phyloP scores from a whole-genome alignment of 2,797 vertebrate genomes.

The Eptatretus atami region DNA sequence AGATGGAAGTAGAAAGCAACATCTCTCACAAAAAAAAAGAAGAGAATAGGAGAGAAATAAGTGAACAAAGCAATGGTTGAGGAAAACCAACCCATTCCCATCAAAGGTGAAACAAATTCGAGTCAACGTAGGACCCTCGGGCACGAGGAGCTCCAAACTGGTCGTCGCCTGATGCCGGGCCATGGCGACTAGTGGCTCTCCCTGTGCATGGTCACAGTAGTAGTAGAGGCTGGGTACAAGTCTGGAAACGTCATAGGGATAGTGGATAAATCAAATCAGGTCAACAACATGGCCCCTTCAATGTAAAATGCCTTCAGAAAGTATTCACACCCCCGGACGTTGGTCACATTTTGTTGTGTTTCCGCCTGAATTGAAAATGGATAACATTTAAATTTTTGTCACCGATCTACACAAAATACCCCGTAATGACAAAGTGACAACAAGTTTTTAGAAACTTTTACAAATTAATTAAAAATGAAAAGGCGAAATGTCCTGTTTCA shows the following conservation, averaged over 20 bases:
- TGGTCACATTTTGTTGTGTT: too few species aligned
- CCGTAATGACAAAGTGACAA: too few species aligned
- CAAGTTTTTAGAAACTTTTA: too few species aligned
- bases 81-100: neutral
- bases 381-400: too few species aligned
- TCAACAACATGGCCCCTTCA: too few species aligned
- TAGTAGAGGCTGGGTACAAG: constrained; percentile 62
- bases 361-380: too few species aligned
- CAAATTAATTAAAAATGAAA: too few species aligned
- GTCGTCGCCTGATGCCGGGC: constrained; percentile 70
- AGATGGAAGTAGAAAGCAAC: neutral
- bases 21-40: neutral
- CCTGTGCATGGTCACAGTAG: constrained; percentile 67
- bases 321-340: too few species aligned
- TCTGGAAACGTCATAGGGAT: constrained; percentile 14
- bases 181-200: constrained; percentile 62
- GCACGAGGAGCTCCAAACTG: constrained; percentile 76
- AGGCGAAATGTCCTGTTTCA: too few species aligned
- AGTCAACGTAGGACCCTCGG: constrained; percentile 28
- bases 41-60: neutral
- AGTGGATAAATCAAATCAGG: too few species aligned
- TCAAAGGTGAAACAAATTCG: neutral
- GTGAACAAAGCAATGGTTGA: neutral
- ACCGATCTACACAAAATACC: too few species aligned
- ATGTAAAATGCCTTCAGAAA: too few species aligned